phyloP scores from a whole-genome alignment of 2,888 invertebrate species.

The Meta bourneti region DNA sequence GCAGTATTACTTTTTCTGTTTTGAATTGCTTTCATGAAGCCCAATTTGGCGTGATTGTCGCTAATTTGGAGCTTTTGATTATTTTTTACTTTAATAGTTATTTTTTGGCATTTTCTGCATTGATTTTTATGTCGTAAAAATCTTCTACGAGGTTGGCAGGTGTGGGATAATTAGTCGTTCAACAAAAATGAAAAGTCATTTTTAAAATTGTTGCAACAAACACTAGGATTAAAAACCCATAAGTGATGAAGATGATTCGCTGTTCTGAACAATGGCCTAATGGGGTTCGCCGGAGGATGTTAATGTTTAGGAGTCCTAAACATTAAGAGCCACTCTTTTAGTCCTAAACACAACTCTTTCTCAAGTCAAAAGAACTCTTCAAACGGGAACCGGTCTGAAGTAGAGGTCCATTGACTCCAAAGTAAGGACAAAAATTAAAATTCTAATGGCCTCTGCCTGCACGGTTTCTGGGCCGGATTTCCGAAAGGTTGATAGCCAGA shows the following conservation, averaged over 20 bases:
- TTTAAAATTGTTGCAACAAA: no score
- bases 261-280: neutral
- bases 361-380: neutral
- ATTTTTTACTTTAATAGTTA: no score
- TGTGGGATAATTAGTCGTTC: no score
- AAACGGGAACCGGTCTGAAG: constrained; percentile 16
- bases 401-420: constrained; percentile 24
- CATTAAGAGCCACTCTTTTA: neutral
- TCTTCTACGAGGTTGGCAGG: no score
- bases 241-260: neutral
- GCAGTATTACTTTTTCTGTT: no score
- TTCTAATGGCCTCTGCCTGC: neutral
- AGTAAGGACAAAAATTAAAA: constrained; percentile 7
- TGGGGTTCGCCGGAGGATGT: neutral
- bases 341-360: neutral
- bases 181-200: no score
- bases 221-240: no score
- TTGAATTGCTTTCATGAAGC: no score
- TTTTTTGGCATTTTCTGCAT: no score
- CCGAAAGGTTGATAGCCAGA: neutral
- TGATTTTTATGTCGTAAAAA: no score
- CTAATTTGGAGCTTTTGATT: no score
- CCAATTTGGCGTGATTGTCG: no score
- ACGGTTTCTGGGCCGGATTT: constrained; percentile 24
- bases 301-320: neutral